Conservation (phyloP, 2,888 invertebrate species). For the Cosmopolites sordidus region DNA sequence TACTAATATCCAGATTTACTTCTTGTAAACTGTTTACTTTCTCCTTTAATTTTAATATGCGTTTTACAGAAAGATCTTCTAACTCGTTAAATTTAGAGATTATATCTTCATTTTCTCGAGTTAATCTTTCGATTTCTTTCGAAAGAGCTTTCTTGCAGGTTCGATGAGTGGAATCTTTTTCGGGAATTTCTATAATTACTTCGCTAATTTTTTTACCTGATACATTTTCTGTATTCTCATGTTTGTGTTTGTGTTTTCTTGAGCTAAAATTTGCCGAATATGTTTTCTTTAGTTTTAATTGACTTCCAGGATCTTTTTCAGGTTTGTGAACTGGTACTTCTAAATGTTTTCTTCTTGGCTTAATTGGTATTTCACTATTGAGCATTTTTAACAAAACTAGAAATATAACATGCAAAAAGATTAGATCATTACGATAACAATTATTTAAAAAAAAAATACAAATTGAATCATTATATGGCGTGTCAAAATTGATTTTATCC, state of each 20-base stretch:
- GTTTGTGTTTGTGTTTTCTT: slow-evolving; percentile 29
- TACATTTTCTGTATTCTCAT: slow-evolving; percentile 17
- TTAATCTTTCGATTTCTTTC: slow-evolving; percentile 53
- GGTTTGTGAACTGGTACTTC: slow-evolving; percentile 41
- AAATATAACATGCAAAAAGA: too few relatives aligned
- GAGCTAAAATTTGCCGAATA: slow-evolving; percentile 41
- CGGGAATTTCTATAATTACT: slow-evolving; percentile 33
- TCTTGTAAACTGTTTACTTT: slow-evolving; percentile 57
- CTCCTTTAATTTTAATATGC: slow-evolving; percentile 59
- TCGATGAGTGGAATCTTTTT: slow-evolving; percentile 30
- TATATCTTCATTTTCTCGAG: slow-evolving; percentile 53
- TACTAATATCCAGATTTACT: slow-evolving; percentile 59
- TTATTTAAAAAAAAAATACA: too few relatives aligned
- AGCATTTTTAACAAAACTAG: background rate
- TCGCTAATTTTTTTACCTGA: slow-evolving; percentile 26
- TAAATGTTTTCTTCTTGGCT: slow-evolving; percentile 36
- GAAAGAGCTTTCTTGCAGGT: slow-evolving; percentile 40
- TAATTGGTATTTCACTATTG: slow-evolving; percentile 30
- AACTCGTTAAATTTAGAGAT: slow-evolving; percentile 52
- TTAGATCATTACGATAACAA: too few relatives aligned
- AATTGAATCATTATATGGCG: too few relatives aligned
- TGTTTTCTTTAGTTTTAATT: slow-evolving; percentile 29
- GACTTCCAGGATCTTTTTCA: slow-evolving; percentile 15
- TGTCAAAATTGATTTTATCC: too few relatives aligned
- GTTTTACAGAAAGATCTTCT: slow-evolving; percentile 52